Percentiles rank a stretch among this genome's conserved stretches.
These are phyloP conservation scores for Siniperca obscura DNA, from an alignment of 2,797 vertebrate genomes.

Conservation along the genomic window DNA sequence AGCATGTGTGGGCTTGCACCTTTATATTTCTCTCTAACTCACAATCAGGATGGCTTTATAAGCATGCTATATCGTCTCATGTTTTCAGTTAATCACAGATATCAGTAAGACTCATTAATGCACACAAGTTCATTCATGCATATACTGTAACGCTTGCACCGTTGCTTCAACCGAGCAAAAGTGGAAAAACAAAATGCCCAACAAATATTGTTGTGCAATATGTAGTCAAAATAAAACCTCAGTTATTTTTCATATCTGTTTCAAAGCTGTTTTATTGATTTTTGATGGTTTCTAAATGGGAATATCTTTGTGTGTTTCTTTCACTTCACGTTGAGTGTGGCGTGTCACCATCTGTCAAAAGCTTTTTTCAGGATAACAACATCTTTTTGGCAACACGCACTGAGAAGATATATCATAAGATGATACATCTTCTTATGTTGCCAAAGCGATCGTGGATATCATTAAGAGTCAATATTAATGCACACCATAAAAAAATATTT, in stretches of 20 bases:
- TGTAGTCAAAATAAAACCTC: not conserved
- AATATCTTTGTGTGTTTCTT: not conserved
- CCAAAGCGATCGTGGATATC: constrained; percentile 2
- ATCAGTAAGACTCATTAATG: constrained; percentile 15
- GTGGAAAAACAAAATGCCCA: not conserved
- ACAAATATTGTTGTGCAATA: not conserved
- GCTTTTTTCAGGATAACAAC: constrained; percentile 10
- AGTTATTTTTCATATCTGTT: not conserved
- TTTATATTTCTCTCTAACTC: constrained; percentile 39
- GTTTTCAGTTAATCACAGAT: constrained; percentile 22
- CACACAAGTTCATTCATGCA: constrained; percentile 6
- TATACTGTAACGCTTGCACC: not conserved
- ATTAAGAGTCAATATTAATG: not conserved
- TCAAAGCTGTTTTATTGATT: constrained; percentile 7
- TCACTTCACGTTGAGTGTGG: constrained; percentile 11
- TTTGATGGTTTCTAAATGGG: not conserved
- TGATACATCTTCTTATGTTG: not conserved
- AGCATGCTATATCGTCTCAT: not conserved
- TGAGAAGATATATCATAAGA: constrained; percentile 9
- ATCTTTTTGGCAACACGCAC: constrained; percentile 23
- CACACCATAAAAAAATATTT: constrained; percentile 1
- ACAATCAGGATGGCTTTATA: constrained; percentile 6
- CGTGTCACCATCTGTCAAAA: constrained; percentile 33
- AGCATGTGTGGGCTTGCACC: constrained; percentile 67
- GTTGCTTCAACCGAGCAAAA: not conserved